Evolutionary conservation across 2,888 invertebrate species (phyloP).

Genomic region (Creontiades dilutus): DNA sequence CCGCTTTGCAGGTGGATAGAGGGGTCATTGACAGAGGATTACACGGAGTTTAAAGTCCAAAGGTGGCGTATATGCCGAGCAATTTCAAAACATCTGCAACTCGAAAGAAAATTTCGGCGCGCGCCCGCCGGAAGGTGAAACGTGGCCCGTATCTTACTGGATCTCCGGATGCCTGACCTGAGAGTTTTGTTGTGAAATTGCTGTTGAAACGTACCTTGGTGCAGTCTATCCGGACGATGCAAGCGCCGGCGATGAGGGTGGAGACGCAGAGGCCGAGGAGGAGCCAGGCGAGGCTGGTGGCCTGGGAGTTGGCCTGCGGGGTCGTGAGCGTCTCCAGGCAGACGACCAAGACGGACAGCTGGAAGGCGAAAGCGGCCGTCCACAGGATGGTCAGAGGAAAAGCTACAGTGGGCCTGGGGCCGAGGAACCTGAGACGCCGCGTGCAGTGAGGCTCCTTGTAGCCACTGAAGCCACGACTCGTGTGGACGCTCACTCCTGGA

Average conservation of each 20-base stretch:
- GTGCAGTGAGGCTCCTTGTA: conserved; percentile 76
- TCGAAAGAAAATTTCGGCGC: no score
- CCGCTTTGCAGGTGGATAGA: no score
- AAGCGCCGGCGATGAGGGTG: conserved; percentile 75
- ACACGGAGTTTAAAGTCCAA: no score
- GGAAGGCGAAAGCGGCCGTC: conserved; percentile 75
- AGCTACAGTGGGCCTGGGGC: conserved; percentile 76
- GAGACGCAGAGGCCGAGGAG: conserved; percentile 74
- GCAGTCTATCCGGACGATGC: conserved; percentile 76
- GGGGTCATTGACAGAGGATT: no score
- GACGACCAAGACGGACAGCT: conserved; percentile 74
- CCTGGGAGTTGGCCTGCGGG: not conserved
- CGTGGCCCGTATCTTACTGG: no score
- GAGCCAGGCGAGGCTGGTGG: conserved; percentile 63
- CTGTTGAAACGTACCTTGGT: conserved; percentile 11
- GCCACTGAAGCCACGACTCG: conserved; percentile 77
- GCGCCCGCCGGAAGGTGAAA: no score
- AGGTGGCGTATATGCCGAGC: no score
- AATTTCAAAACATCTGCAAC: no score
- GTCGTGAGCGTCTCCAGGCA: conserved; percentile 18
- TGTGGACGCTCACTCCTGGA: conserved; percentile 77
- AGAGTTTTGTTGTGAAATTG: no score
- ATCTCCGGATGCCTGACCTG: no score
- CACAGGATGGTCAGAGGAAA: conserved; percentile 76
- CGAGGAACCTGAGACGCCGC: conserved; percentile 76